Conservation (phyloP, 2,888 invertebrate species). For the Mimachlamys varia region DNA sequence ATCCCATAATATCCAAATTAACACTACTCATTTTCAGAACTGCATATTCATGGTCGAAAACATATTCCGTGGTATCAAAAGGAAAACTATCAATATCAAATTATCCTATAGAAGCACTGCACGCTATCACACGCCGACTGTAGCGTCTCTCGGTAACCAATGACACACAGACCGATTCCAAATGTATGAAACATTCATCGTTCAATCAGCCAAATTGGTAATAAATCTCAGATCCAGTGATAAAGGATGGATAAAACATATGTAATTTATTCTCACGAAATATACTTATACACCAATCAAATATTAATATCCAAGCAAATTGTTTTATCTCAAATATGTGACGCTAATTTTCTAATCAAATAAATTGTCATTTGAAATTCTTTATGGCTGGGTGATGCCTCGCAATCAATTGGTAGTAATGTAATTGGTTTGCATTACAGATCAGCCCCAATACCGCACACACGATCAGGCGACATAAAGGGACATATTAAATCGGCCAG, state of each 20-base stretch:
- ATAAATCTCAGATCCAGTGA: neutral
- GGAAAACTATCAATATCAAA: neutral
- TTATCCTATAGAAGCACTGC: neutral
- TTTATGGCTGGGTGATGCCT: neutral
- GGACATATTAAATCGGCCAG: neutral
- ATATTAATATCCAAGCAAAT: neutral
- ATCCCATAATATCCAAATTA: neutral
- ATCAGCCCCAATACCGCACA: neutral
- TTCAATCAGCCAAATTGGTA: constrained; percentile 22
- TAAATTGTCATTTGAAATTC: constrained; percentile 36
- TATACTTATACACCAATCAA: neutral
- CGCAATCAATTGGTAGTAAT: neutral
- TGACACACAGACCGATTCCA: neutral
- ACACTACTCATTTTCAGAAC: neutral
- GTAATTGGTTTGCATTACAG: constrained; percentile 3
- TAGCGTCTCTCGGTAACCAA: neutral
- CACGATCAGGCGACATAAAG: neutral
- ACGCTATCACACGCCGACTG: neutral
- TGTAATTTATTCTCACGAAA: constrained; percentile 5
- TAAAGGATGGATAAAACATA: neutral
- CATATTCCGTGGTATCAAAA: neutral
- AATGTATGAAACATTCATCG: constrained; percentile 21
- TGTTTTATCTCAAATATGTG: constrained; percentile 11
- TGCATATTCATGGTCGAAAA: neutral
- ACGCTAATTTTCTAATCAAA: constrained; percentile 36